These are phyloP conservation scores for Torymus texanus DNA, from an alignment of 2,888 invertebrate genomes.

Conservation along the genomic window DNA sequence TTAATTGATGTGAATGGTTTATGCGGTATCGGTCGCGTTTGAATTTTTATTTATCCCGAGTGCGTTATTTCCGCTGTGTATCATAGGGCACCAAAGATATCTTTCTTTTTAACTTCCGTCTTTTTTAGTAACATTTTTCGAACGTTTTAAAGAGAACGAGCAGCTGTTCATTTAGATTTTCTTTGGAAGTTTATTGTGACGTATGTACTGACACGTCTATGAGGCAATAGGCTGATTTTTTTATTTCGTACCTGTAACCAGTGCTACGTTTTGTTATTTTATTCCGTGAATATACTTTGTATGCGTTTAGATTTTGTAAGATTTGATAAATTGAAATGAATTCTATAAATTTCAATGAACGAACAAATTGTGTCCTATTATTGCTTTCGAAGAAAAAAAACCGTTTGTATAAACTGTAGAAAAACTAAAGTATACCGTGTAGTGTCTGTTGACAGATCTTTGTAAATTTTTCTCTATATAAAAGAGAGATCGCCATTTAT, in stretches of 20 bases:
- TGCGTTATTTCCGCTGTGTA: conserved; percentile 61
- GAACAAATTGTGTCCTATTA: conserved; percentile 44
- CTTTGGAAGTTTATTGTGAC: conserved; percentile 38
- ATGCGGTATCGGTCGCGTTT: conserved; percentile 36
- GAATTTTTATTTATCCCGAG: conserved; percentile 57
- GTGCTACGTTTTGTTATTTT: conserved; percentile 52
- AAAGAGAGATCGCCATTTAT: conserved; percentile 41
- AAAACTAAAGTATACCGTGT: conserved; percentile 56
- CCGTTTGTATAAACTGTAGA: conserved; percentile 63
- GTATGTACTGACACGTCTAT: conserved; percentile 38
- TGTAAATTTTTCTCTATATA: conserved; percentile 51
- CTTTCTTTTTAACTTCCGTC: conserved; percentile 60
- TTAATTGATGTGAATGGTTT: conserved; percentile 48
- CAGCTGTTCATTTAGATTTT: conserved; percentile 45
- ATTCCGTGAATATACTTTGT: conserved; percentile 50
- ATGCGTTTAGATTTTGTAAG: conserved; percentile 49
- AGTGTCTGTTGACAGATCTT: conserved; percentile 52
- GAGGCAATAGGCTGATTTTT: conserved; percentile 46
- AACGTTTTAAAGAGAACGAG: conserved; percentile 15
- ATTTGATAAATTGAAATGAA: conserved; percentile 54
- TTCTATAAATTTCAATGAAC: conserved; percentile 50
- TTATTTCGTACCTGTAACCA: conserved; percentile 53
- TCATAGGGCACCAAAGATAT: conserved; percentile 72
- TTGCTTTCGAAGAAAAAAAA: conserved; percentile 38
- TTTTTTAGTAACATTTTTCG: conserved; percentile 47